Evolutionary conservation across 1,140 invertebrate genomes (phyloP).

Genomic region (Argopecten irradians): DNA sequence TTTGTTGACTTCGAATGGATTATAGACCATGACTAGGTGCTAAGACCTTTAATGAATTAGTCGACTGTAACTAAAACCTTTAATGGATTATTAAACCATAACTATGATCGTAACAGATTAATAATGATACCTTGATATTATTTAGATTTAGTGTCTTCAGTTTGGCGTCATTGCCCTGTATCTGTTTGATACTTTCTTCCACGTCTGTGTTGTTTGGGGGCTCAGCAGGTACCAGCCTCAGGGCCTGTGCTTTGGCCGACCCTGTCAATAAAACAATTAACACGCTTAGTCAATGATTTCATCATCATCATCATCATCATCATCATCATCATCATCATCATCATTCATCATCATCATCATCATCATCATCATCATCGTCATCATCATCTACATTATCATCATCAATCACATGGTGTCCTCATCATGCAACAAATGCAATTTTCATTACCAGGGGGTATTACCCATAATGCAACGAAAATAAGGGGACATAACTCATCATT

Average conservation of each 20-base stretch:
- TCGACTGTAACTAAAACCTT: too few relatives aligned
- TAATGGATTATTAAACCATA: too few relatives aligned
- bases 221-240: slow-evolving; percentile 91
- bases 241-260: slow-evolving; percentile 94
- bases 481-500: neutral
- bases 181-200: slow-evolving; percentile 91
- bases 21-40: too few relatives aligned
- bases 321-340: too few relatives aligned
- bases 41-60: too few relatives aligned
- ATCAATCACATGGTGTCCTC: too few relatives aligned
- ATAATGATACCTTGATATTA: slow-evolving; percentile 76
- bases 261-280: slow-evolving; percentile 77
- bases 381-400: too few relatives aligned
- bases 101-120: neutral
- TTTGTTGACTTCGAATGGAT: too few relatives aligned
- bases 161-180: slow-evolving; percentile 91
- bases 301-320: too few relatives aligned
- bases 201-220: slow-evolving; percentile 96
- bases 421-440: too few relatives aligned
- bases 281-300: neutral
- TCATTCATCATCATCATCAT: too few relatives aligned
- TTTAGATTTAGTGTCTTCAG: slow-evolving; percentile 75
- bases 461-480: neutral
- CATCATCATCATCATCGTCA: too few relatives aligned
- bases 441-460: neutral